Conservation (phyloP, 2,797 vertebrate genomes). For the Pempheris klunzingeri region DNA sequence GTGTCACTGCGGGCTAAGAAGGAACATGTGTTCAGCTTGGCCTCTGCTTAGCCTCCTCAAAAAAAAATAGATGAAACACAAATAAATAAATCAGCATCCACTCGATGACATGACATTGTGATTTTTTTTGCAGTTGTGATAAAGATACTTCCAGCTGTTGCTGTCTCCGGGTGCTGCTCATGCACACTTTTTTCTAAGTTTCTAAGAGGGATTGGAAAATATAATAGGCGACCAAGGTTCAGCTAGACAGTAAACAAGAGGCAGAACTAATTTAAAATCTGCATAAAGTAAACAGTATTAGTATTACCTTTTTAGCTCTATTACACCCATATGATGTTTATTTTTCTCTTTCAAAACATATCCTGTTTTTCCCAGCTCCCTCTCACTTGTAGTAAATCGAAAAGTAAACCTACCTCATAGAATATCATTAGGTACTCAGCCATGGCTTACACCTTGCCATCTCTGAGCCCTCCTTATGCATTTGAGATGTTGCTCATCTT, state of each 20-base stretch:
- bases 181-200: conserved; percentile 24
- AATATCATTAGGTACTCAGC: conserved; percentile 65
- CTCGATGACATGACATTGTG: conserved; percentile 39
- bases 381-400: conserved; percentile 50
- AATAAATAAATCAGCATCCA: conserved; percentile 61
- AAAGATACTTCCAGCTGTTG: conserved; percentile 53
- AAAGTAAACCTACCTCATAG: conserved; percentile 42
- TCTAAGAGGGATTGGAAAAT: conserved; percentile 35
- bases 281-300: conserved; percentile 45
- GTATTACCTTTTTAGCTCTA: conserved; percentile 29
- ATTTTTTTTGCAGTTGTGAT: conserved; percentile 48
- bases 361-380: conserved; percentile 19
- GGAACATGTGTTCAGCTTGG: conserved; percentile 74
- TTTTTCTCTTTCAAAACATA: conserved; percentile 21
- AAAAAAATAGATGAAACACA: conserved; percentile 33
- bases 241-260: conserved; percentile 42
- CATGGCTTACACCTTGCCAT: conserved; percentile 69
- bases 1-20: conserved; percentile 69
- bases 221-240: conserved; percentile 9
- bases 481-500: conserved; percentile 82
- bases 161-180: conserved; percentile 25
- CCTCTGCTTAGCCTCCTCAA: conserved; percentile 44
- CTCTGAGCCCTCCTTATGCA: conserved; percentile 74
- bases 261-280: conserved; percentile 48
- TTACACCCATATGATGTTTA: conserved; percentile 28